These are phyloP conservation scores for Epizoanthus ramosus DNA, from an alignment of 92 coral and sea anemone genomes.

Conservation along the genomic window DNA sequence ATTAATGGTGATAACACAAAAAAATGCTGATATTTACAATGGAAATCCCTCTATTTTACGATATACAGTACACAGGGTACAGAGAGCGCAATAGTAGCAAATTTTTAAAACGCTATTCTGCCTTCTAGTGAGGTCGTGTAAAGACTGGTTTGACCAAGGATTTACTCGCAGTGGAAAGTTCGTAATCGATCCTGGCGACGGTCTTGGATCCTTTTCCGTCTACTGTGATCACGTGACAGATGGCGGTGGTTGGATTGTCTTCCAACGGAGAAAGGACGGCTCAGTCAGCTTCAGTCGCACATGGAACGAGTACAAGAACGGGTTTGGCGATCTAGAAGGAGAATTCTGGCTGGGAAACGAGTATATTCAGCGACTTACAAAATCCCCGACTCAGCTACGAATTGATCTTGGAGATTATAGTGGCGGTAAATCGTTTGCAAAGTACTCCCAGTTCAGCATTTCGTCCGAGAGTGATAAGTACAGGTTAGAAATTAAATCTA, in stretches of 20 bases:
- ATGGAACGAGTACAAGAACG: constrained; percentile 66
- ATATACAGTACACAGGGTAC: too few species aligned
- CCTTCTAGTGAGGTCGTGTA: constrained; percentile 48
- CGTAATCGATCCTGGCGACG: constrained; percentile 22
- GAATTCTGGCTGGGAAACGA: constrained; percentile 70
- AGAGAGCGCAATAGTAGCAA: too few species aligned
- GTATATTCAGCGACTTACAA: constrained; percentile 41
- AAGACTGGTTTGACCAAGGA: constrained; percentile 56
- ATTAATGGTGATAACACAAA: too few species aligned
- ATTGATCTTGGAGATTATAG: constrained; percentile 44
- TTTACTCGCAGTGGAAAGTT: constrained; percentile 45
- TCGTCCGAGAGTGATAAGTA: constrained; percentile 39
- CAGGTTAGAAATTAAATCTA: constrained; percentile 4
- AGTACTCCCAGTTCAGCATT: constrained; percentile 42
- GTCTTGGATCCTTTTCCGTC: not conserved
- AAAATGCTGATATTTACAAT: too few species aligned
- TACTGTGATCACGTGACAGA: constrained; percentile 45
- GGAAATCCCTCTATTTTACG: too few species aligned
- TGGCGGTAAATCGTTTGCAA: constrained; percentile 33
- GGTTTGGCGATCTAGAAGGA: constrained; percentile 47
- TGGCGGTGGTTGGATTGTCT: constrained; percentile 51
- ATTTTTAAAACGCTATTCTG: not conserved
- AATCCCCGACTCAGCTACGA: constrained; percentile 31
- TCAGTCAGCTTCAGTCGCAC: constrained; percentile 51
- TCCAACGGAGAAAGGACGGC: constrained; percentile 51